Evolutionary conservation across 2,797 vertebrate species (phyloP).

Genomic region (Lepilemur septentrionalis): DNA sequence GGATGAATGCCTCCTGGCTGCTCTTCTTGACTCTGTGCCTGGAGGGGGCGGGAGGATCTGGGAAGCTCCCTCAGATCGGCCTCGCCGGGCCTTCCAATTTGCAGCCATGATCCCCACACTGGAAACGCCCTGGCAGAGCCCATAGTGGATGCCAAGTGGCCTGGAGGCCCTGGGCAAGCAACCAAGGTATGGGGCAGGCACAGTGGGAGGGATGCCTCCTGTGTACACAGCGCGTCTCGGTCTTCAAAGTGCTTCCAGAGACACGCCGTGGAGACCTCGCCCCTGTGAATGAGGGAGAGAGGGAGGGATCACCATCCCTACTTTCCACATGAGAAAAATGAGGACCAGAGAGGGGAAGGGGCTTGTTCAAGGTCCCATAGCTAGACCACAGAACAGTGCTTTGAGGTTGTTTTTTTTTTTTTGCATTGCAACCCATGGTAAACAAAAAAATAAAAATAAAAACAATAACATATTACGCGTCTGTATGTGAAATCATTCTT

Average conservation of each 20-base stretch:
- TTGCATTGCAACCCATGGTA: not conserved
- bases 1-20: not conserved
- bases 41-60: not conserved
- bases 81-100: not conserved
- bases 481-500: not conserved
- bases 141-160: not conserved
- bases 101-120: not conserved
- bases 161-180: not conserved
- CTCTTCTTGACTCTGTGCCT: not conserved
- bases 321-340: conserved; percentile 20
- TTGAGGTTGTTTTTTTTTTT: not conserved
- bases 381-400: not conserved
- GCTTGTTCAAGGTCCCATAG: not conserved
- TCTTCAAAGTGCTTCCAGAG: conserved; percentile 1
- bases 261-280: not conserved
- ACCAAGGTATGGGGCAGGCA: not conserved
- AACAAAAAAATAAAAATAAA: not conserved
- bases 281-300: not conserved
- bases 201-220: not conserved
- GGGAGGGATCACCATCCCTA: not conserved
- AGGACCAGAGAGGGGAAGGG: not conserved
- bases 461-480: not conserved
- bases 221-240: not conserved
- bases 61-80: not conserved
- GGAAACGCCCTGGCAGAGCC: not conserved